A percentile compares a stretch with the other conserved stretches of the same genome.
phyloP scores from a whole-genome alignment of 1,140 invertebrate genomes.

The Panulirus ornatus region DNA sequence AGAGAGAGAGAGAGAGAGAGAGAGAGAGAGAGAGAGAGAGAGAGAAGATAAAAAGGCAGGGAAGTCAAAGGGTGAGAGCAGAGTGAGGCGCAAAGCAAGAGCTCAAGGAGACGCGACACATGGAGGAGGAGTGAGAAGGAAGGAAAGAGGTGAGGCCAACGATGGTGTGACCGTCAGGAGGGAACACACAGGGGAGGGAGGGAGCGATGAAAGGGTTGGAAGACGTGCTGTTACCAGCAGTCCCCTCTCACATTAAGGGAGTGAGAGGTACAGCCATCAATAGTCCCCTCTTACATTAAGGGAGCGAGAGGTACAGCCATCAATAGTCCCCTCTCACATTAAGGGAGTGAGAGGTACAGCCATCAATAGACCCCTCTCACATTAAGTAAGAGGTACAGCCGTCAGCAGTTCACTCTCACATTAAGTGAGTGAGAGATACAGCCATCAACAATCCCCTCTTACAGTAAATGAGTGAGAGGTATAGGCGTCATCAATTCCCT shows the following conservation, averaged over 20 bases:
- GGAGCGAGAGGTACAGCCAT: too few relatives aligned
- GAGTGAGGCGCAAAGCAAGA: too few relatives aligned
- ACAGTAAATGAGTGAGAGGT: background rate
- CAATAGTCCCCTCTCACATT: too few relatives aligned
- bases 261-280: too few relatives aligned
- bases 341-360: background rate
- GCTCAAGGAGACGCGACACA: background rate
- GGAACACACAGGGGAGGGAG: background rate
- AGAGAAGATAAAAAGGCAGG: background rate
- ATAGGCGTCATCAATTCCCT: too few relatives aligned
- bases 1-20: background rate
- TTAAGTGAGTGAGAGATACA: background rate
- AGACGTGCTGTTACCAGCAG: too few relatives aligned
- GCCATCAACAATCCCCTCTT: too few relatives aligned
- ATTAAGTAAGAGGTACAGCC: background rate
- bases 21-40: background rate
- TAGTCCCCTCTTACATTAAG: too few relatives aligned
- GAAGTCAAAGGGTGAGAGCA: background rate
- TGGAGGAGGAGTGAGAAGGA: background rate
- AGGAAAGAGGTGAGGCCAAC: background rate
- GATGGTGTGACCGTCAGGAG: too few relatives aligned
- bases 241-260: too few relatives aligned
- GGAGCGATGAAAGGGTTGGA: background rate
- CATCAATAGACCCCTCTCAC: background rate
- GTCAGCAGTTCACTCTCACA: background rate